Base-by-base conservation (phyloP, 2,888 invertebrate genomes). In the Chrysolina oricalcia region DNA sequence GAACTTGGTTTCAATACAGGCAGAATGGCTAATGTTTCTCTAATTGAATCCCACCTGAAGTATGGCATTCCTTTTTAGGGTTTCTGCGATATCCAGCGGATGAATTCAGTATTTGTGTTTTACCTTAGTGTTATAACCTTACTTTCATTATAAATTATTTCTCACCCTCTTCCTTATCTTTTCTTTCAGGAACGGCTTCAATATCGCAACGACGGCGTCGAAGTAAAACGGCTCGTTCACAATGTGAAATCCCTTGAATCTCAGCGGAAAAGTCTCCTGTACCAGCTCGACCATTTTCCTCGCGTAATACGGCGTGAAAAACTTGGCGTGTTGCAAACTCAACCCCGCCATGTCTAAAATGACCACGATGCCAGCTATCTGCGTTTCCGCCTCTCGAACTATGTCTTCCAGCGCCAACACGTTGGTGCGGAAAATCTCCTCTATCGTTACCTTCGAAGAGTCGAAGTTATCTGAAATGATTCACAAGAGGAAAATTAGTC, bases 161-260 rank as follows among this genome's bases (percentile, higher is more conserved):
- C 74, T 91, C 87, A 95, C 94, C 89, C 95, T 92, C 84, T 90
- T 93, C 87, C 92, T 93, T 41, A 96, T 91, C 87, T 96, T 96
- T 82, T 95, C 94, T 82, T 92, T 92, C 80, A 96, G 92, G 86
- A 96, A 94, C 9, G 95, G 96, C 89, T 95, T 96, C 89, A 96
- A 94, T 88, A 96, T 92, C 76, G 92, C 90, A 95, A 88, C 87
- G 17, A 89, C 84, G 15, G 89, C 89, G 70, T 89, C 89, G 71
- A 90, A 90, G 81, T 89, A 90, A 78, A 89, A 89, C 9, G 90
- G 90, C 80, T 90, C 90, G 77, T 90, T 89, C 40, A 90, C 86
- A 27, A 90, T 85, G 74, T 90, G 90, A 80, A 90, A 88, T 68
- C 89, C 89, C 84, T 90, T 90, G 80, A 90, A 89, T 62, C 90